Base-by-base conservation (phyloP, 1,140 invertebrate species). In the Formica exsecta region DNA sequence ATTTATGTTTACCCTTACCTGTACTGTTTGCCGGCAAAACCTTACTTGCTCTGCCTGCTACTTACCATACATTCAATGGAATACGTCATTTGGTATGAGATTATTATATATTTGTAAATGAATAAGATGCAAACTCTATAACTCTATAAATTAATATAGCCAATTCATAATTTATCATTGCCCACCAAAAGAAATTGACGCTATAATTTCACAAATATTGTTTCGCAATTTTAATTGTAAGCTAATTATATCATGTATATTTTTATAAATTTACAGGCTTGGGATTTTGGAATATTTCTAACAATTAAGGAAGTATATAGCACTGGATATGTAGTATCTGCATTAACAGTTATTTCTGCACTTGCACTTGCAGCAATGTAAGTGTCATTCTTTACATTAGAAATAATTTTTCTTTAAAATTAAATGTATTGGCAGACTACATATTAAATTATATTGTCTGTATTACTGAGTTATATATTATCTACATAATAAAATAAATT, bases 251-350 rank as follows among this genome's bases (percentile, higher is more conserved):
- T 38, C 9, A 73, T 38, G 0, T 65, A 51, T 51, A 11, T 57
- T 77, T 2, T 38, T 41, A 38, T 48, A 48, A 57, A 77, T 92
- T 93, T 92, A 36, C 85, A 96, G 95, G 90, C 96, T 44, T 97
- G 97, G 97, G 97, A 97, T 90, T 95, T 96, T 0, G 97, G 97
- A 9, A 96, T 96, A 88, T 97, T 96, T 86, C 95, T 97, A 22
- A 96, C 96, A 44, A 96, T 97, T 36, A 97, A 97, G 92, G 96
- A 97, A 92, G 97, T 97, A 5, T 97, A 97, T 89, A 93, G 94
- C 7, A 97, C 97, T 57, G 97, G 97, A 87, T 97, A 97, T 93
- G 92, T 94, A 65, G 96, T 97, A 92, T 87, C 97, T 36, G 96
- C 91, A 25, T 86, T 95, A 2, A 88, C 96, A 9, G 68, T 92